phyloP scores from a whole-genome alignment of 2,797 vertebrate species.

The Acridotheres tristis region DNA sequence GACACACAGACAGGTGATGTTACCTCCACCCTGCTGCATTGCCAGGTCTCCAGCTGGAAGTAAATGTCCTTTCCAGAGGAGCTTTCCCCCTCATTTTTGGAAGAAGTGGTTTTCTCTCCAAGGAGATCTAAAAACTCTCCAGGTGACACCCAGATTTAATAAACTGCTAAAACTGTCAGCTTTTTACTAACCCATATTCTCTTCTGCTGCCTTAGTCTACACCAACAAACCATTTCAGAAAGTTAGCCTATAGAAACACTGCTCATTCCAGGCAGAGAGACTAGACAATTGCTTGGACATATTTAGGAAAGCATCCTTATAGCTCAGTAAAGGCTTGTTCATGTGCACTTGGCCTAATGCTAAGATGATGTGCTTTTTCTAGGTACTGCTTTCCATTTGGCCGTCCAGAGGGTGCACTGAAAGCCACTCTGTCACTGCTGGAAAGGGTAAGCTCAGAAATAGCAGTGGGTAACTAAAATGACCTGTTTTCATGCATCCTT shows the following conservation, averaged over 20 bases:
- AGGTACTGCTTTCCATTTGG: constrained; percentile 99
- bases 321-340: background rate
- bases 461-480: background rate
- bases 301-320: background rate
- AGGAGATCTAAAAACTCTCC: background rate
- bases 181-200: background rate
- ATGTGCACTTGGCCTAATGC: background rate
- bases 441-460: constrained; percentile 87
- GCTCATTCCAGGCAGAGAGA: background rate
- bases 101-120: background rate
- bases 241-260: background rate
- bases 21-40: background rate
- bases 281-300: background rate
- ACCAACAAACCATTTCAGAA: background rate
- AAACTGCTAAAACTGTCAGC: background rate
- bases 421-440: constrained; percentile 94
- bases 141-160: background rate
- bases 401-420: constrained; percentile 95
- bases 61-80: background rate
- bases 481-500: background rate
- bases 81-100: background rate
- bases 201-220: background rate
- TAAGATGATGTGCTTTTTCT: constrained; percentile 60
- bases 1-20: background rate
- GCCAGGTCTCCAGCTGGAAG: background rate